These are phyloP conservation scores for Cinara cedri DNA, from an alignment of 2,888 invertebrate species.

Conservation along the genomic window DNA sequence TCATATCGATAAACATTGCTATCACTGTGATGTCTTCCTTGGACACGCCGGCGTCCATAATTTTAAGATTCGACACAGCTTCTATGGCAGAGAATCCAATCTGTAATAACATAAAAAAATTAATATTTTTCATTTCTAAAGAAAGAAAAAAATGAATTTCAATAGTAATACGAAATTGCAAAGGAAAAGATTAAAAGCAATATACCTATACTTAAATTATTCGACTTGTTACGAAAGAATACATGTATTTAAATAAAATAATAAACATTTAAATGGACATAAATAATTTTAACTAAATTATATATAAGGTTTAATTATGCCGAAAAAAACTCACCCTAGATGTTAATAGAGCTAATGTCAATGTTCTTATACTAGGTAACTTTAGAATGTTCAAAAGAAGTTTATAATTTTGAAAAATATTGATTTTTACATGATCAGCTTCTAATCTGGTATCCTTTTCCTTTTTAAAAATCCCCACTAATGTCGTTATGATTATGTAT, in stretches of 20 bases:
- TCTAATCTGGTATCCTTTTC: conserved; percentile 71
- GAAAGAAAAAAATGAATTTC: no score
- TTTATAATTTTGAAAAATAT: conserved; percentile 75
- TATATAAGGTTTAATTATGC: not conserved
- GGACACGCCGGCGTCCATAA: conserved; percentile 94
- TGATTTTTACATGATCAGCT: conserved; percentile 69
- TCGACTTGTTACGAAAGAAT: no score
- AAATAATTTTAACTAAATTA: not conserved
- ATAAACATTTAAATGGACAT: not conserved
- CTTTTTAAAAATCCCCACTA: conserved; percentile 63
- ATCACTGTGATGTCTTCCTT: conserved; percentile 91
- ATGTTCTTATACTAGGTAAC: conserved; percentile 78
- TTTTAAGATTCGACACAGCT: conserved; percentile 89
- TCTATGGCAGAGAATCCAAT: conserved; percentile 95
- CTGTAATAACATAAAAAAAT: conserved; percentile 65
- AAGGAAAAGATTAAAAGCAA: no score
- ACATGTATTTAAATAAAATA: not conserved
- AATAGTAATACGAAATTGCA: no score
- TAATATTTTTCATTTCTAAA: not conserved
- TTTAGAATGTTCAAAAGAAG: conserved; percentile 82
- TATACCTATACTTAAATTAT: no score
- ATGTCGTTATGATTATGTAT: conserved; percentile 86
- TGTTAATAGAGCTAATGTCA: conserved; percentile 83
- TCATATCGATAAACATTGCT: conserved; percentile 89
- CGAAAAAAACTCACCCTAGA: conserved; percentile 63